These are phyloP conservation scores for Dromaius novaehollandiae DNA, from an alignment of 2,113 vertebrate genomes.

Conservation along the genomic window DNA sequence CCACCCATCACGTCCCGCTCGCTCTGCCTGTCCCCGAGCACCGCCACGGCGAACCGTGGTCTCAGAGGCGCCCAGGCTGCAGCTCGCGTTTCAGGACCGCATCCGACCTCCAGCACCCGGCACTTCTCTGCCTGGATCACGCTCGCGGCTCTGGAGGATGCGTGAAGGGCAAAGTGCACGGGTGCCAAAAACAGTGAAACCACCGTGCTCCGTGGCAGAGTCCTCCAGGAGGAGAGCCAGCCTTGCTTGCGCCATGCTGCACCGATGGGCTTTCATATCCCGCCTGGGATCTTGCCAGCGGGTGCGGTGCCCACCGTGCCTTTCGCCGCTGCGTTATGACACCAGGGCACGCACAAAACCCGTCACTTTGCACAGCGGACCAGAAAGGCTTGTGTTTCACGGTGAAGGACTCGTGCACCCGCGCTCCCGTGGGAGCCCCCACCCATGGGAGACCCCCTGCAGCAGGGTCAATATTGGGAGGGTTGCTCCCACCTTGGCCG, in stretches of 20 bases:
- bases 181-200: too few relatives aligned
- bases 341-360: background rate
- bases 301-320: too few relatives aligned
- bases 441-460: background rate
- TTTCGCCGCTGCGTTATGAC: background rate
- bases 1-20: background rate
- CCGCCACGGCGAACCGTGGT: fast-evolving
- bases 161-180: fast-evolving
- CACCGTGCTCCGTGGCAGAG: fast-evolving
- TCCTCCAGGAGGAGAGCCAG: background rate
- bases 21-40: fast-evolving
- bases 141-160: fast-evolving
- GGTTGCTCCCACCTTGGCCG: background rate
- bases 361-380: background rate
- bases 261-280: fast-evolving
- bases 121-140: fast-evolving
- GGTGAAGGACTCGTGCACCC: fast-evolving
- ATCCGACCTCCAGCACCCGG: fast-evolving
- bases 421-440: fast-evolving
- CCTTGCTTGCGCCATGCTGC: background rate
- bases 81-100: background rate
- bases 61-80: fast-evolving
- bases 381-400: fast-evolving
- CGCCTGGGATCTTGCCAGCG: background rate
- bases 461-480: background rate